Evolutionary conservation across 2,888 invertebrate species (phyloP).

Genomic region (Melanophora roralis): DNA sequence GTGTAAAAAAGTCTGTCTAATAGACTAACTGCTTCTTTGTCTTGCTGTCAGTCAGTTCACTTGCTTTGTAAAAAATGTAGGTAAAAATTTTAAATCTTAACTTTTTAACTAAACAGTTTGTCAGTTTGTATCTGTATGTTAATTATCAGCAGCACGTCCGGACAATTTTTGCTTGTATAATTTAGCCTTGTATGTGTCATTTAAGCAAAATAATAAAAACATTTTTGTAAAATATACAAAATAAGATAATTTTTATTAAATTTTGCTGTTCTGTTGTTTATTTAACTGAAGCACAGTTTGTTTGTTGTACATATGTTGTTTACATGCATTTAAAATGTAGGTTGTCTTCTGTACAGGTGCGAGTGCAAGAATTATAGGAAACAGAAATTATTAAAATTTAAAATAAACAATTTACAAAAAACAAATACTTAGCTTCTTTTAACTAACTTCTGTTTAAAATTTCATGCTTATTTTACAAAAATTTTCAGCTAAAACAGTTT

Average conservation of each 20-base stretch:
- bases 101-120: too few species aligned
- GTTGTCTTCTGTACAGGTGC: conserved; percentile 23
- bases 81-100: conserved; percentile 31
- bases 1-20: neutral
- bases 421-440: neutral
- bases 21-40: neutral
- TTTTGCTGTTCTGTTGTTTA: neutral
- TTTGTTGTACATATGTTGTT: neutral
- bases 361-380: conserved; percentile 38
- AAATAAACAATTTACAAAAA: neutral
- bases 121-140: conserved; percentile 32
- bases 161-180: conserved; percentile 31
- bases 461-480: conserved; percentile 23
- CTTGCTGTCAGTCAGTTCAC: neutral
- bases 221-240: neutral
- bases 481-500: neutral
- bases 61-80: neutral
- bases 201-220: conserved; percentile 1
- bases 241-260: conserved; percentile 12
- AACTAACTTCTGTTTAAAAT: neutral
- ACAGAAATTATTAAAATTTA: conserved; percentile 32
- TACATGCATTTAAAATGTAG: conserved; percentile 40
- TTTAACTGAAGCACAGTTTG: conserved; percentile 8
- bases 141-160: conserved; percentile 55
- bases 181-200: conserved; percentile 49